Evolutionary conservation across 2,797 vertebrate genomes (phyloP).

Genomic region (Chrysocyon brachyurus): DNA sequence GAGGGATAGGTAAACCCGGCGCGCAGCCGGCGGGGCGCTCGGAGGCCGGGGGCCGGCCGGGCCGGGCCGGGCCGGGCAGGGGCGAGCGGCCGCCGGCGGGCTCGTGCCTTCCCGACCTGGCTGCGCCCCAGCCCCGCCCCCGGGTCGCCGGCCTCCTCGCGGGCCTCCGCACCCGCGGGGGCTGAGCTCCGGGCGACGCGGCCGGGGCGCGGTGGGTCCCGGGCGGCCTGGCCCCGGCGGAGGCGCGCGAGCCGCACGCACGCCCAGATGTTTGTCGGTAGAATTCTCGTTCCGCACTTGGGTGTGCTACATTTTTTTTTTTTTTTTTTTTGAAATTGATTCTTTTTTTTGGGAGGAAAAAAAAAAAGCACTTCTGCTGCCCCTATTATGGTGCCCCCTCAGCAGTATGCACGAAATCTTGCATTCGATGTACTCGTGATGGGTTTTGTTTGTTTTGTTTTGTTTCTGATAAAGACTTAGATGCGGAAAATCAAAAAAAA

Average conservation of each 20-base stretch:
- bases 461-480: neutral
- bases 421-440: neutral
- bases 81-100: neutral
- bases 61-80: neutral
- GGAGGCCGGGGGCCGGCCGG: neutral
- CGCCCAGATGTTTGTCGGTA: neutral
- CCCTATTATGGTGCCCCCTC: neutral
- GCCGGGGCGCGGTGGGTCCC: neutral
- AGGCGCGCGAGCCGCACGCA: neutral
- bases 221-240: neutral
- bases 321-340: neutral
- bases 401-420: neutral
- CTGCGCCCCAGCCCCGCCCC: neutral
- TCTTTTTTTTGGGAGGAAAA: neutral
- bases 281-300: neutral
- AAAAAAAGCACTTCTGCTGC: neutral
- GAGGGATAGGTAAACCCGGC: slow-evolving; percentile 39
- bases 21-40: neutral
- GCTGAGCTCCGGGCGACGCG: neutral
- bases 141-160: neutral
- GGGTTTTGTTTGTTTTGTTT: neutral
- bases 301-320: neutral
- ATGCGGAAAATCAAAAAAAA: neutral
- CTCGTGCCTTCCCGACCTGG: neutral
- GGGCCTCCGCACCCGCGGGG: fast-evolving